These are phyloP conservation scores for Falco cherrug DNA, from an alignment of 2,797 vertebrate genomes.

Conservation along the genomic window DNA sequence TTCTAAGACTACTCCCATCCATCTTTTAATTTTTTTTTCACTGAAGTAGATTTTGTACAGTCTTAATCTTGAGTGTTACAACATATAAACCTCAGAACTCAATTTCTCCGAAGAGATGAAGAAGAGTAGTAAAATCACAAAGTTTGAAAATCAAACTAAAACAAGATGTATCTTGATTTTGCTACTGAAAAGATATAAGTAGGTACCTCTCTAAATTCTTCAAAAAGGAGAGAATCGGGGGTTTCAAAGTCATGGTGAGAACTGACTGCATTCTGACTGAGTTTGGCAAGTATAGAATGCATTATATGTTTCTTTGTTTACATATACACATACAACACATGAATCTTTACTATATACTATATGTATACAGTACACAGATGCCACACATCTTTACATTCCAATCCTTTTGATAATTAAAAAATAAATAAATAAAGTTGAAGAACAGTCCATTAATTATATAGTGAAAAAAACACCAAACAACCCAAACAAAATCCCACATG, in stretches of 20 bases:
- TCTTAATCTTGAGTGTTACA: background rate
- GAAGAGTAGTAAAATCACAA: background rate
- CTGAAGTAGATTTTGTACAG: background rate
- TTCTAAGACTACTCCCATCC: background rate
- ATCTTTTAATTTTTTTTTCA: background rate
- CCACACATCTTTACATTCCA: background rate
- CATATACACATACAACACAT: background rate
- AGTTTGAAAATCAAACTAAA: background rate
- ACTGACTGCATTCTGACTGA: background rate
- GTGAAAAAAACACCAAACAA: background rate
- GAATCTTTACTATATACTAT: background rate
- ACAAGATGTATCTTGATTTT: background rate
- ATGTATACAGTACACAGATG: background rate
- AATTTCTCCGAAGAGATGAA: background rate
- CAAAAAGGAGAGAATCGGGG: background rate
- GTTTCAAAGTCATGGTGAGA: background rate
- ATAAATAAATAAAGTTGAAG: background rate
- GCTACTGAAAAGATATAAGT: background rate
- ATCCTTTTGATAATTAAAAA: background rate
- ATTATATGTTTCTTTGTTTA: background rate
- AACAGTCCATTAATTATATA: background rate
- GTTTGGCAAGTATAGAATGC: background rate
- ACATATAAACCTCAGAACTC: background rate
- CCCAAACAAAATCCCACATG: background rate
- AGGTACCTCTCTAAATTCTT: background rate